Evolutionary conservation across 2,113 vertebrate genomes (phyloP), one percentile per base, ranked within the genome.

Genomic region (Dipodomys spectabilis): DNA sequence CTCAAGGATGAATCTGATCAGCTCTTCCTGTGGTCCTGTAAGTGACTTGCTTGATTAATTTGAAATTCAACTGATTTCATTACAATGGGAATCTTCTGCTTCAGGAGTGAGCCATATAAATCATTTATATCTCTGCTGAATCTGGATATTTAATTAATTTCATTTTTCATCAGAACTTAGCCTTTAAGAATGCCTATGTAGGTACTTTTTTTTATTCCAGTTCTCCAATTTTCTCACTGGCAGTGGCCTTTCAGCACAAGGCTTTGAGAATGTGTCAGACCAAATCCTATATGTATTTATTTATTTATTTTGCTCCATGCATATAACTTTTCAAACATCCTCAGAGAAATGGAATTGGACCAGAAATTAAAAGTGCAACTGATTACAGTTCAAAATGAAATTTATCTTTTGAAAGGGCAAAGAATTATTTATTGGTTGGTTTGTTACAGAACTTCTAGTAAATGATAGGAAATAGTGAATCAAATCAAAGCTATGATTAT

Each of bases 1-100:
- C 39, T 64, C 2, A 16, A 88, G 39, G 11, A 75, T 86, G 28
- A 25, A 39, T 23, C 9, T 35, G 28, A 90, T 92, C 82, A 74
- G 13, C n/a, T 69, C 28, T 35, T 88, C 27, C 15, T 67, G 3
- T 30, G 16, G 23, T 91, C 15, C 73, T 87, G 6, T 90, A 90
- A 94, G 44, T 95, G 75, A 92, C 60, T 67, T 68, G 8, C 60
- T 80, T 71, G 79, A 88, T 95, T 85, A 92, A 96, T 95, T 92
- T 91, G 62, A 95, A 90, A 89, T 94, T 88, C 53, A 88, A 16
- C 71, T 85, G 44, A 83, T 90, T 95, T 95, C 75, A 81, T 85
- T 60, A 83, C 75, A 82, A 91, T 95, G n/a, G 23, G 39, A 95
- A 90, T 39, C 67, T 90, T 64, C 80, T 91, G 32, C 68, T 88